Percentiles rank a stretch among this genome's conserved stretches.
Evolutionary conservation across 2,888 invertebrate species (phyloP).

Genomic region (Luperina testacea): DNA sequence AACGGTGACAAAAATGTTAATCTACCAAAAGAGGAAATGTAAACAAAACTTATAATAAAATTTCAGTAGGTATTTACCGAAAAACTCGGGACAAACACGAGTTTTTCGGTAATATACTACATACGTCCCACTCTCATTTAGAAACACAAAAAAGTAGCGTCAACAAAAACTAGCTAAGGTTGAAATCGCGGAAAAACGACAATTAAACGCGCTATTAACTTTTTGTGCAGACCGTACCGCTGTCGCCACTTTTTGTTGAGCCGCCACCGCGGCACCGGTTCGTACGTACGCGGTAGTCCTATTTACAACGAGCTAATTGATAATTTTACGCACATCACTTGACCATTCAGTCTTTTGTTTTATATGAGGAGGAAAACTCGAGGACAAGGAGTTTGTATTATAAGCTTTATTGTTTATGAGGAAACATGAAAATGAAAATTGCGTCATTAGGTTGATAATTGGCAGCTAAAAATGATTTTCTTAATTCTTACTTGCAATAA

Average conservation of each 20-base stretch:
- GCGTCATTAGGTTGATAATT: background rate
- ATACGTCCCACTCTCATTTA: conserved; percentile 38
- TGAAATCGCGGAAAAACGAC: conserved; percentile 70
- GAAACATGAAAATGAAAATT: background rate
- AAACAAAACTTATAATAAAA: conserved; percentile 35
- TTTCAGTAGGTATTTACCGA: conserved; percentile 21
- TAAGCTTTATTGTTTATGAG: background rate
- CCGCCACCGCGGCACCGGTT: conserved; percentile 6
- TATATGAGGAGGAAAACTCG: background rate
- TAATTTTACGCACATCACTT: conserved; percentile 33
- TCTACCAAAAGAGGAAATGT: conserved; percentile 10
- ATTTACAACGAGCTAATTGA: conserved; percentile 53
- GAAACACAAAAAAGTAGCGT: conserved; percentile 60
- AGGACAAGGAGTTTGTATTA: background rate
- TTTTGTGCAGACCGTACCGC: conserved; percentile 70
- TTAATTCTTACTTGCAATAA: background rate
- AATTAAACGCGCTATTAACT: conserved; percentile 74
- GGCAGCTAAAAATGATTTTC: background rate
- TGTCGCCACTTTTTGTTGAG: conserved; percentile 59
- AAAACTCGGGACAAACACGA: conserved; percentile 11
- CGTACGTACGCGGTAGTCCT: conserved; percentile 32
- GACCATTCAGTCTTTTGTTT: conserved; percentile 11
- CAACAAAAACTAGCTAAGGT: conserved; percentile 69
- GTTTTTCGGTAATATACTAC: conserved; percentile 20
- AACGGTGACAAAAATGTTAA: background rate